Conservation (phyloP, 1,140 invertebrate species). For the Sycophila sp. region DNA sequence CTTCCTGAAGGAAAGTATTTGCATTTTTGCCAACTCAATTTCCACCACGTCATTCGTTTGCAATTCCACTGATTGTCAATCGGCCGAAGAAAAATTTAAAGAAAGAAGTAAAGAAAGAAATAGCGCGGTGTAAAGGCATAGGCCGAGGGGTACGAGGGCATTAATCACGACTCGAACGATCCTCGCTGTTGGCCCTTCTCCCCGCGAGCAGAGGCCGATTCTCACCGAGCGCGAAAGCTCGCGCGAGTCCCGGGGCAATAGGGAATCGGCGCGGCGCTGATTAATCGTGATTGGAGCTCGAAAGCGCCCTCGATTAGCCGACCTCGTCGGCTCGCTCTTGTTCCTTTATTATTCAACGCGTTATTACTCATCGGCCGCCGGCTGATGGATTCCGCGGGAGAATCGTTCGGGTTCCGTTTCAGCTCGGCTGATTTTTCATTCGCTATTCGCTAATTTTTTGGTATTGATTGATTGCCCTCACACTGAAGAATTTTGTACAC, state of each 20-base stretch:
- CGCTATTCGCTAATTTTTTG: too few species aligned
- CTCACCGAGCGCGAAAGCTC: background rate
- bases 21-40: too few species aligned
- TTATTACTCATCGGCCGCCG: background rate
- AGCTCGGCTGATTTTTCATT: constrained; percentile 20
- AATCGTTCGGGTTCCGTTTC: background rate
- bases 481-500: background rate
- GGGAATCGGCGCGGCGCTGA: constrained; percentile 12
- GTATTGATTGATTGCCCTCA: too few species aligned
- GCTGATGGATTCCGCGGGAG: constrained; percentile 4
- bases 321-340: background rate
- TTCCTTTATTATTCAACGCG: background rate
- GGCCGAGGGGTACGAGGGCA: constrained; percentile 46
- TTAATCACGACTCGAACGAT: constrained; percentile 56
- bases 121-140: constrained; percentile 41
- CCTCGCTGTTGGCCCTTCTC: constrained; percentile 45
- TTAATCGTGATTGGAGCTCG: constrained; percentile 32
- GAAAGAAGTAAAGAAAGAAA: background rate
- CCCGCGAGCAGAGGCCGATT: too few species aligned
- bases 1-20: too few species aligned
- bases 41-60: too few species aligned
- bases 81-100: background rate
- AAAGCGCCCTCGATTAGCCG: constrained; percentile 19
- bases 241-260: background rate
- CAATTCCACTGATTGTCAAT: too few species aligned